Conservation (phyloP, 2,113 vertebrate species). For the Ailurus styani region DNA sequence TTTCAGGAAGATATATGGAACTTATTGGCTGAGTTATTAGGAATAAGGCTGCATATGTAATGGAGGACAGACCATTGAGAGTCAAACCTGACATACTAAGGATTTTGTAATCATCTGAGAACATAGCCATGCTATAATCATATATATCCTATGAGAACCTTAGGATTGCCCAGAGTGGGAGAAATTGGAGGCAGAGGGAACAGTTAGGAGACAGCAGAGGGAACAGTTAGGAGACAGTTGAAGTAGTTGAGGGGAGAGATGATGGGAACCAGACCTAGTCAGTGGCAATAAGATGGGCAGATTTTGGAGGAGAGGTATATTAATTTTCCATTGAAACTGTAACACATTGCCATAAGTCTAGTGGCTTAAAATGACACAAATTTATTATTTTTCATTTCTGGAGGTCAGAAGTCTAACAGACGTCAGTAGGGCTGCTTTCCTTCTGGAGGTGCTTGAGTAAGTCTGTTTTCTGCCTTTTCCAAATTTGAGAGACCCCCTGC, state of each 20-base stretch:
- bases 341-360: background rate
- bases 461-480: background rate
- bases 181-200: background rate
- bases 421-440: background rate
- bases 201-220: background rate
- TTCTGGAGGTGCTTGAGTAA: background rate
- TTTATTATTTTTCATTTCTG: background rate
- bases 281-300: background rate
- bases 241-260: background rate
- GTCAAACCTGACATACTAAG: background rate
- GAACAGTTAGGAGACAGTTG: background rate
- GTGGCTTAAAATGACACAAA: background rate
- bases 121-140: background rate
- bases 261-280: background rate
- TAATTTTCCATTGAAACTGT: background rate
- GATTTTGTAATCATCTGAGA: background rate
- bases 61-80: background rate
- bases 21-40: background rate
- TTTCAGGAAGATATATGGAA: background rate
- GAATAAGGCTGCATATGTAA: background rate
- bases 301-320: background rate
- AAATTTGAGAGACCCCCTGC: background rate
- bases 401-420: background rate
- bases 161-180: background rate
- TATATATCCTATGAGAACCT: background rate